phyloP scores from a whole-genome alignment of 2,797 vertebrate genomes.

The Enteromius anoplus region DNA sequence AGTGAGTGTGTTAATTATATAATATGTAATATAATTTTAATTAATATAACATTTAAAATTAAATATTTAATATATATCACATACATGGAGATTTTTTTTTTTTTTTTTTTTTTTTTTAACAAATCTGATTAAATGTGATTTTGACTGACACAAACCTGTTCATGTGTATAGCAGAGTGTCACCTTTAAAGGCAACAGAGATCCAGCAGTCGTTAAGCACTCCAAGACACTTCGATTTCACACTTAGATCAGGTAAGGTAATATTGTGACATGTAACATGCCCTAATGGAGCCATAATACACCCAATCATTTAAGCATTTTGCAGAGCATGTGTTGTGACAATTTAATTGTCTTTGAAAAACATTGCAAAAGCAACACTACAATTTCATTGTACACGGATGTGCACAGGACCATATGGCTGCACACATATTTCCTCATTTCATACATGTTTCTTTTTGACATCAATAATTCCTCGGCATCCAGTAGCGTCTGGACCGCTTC shows the following conservation, averaged over 20 bases:
- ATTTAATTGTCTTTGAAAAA: conserved; percentile 61
- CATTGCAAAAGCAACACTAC: conserved; percentile 69
- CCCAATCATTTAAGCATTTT: conserved; percentile 29
- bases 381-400: conserved; percentile 77
- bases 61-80: background rate
- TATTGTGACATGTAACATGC: conserved; percentile 19
- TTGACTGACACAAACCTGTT: background rate
- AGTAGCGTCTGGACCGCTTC: conserved; percentile 84
- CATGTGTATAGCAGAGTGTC: background rate
- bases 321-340: conserved; percentile 31
- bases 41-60: too few species aligned
- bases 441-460: conserved; percentile 85
- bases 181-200: background rate
- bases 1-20: too few species aligned
- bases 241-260: conserved; percentile 20
- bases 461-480: conserved; percentile 83
- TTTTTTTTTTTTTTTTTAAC: background rate
- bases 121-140: background rate
- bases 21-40: too few species aligned
- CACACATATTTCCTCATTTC: conserved; percentile 80
- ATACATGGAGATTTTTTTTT: too few species aligned
- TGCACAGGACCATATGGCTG: conserved; percentile 80
- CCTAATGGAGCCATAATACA: conserved; percentile 1
- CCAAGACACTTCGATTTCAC: conserved; percentile 5
- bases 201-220: background rate